Base-by-base conservation (phyloP, 2,797 vertebrate genomes). In the Myotis myotis region DNA sequence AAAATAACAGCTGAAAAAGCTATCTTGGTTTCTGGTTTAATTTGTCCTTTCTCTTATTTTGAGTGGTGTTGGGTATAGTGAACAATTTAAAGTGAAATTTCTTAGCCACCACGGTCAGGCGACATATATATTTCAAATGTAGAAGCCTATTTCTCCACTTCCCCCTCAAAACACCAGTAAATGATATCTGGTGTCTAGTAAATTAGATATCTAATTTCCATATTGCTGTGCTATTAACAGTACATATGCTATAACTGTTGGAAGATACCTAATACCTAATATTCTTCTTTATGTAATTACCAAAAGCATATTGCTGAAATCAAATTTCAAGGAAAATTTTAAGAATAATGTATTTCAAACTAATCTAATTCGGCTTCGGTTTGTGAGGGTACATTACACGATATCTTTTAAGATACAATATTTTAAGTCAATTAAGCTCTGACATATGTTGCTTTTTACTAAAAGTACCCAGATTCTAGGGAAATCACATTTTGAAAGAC, bases 221-320 rank as follows among this genome's bases (percentile, higher is more conserved):
- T 62, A 79, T 88, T 83, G 75, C 53, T 90, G 62, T 91, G 44
- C 17, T 13, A 90, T 94, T 97, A 89, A 87, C 90, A 96, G 91
- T 68, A 96, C 96, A 92, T 86, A 49, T 74, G 53, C 94, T 95
- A n/a, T 44, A 76, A 94, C 86, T 19, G 6, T 49, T 92, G 96
- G 97, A 94, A 97, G 97, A 94, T 93, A 94, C 96, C 96, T 74
- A 72, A 94, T 93, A 94, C 96, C 96, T 74, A 72, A 91, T 2
- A 7, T 80, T 96, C 5, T 93, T 89, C 86, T 92, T 98, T 82
- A 97, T 6, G 0, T 51, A 68, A 16, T 96, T 97, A 88, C 95
- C 74, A 82, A 96, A 1, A 9, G 78, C 53, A 33, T 30, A 92
- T 72, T 87, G 82, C 85, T 96, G 33, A 89, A 96, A 97, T 96